A percentile compares a stretch with the other conserved stretches of the same genome.
Conservation (phyloP, 2,888 invertebrate species). For the Drosophila gaucha region DNA sequence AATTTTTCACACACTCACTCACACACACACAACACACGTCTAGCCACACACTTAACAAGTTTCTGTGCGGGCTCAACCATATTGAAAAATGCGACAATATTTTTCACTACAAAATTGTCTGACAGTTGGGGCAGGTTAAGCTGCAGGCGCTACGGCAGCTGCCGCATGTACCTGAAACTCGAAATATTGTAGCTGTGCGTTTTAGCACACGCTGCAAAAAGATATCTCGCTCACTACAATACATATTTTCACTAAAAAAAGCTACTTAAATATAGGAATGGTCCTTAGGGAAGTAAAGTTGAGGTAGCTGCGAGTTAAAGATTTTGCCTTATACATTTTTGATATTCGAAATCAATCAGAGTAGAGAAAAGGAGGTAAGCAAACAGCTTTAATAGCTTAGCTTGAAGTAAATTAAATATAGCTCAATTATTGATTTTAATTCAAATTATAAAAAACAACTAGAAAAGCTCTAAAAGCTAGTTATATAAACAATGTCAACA, state of each 20-base stretch:
- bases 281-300: background rate
- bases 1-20: slow-evolving; percentile 54
- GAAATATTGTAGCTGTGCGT: slow-evolving; percentile 46
- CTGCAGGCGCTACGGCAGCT: slow-evolving; percentile 20
- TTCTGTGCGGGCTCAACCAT: slow-evolving; percentile 50
- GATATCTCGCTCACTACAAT: slow-evolving; percentile 22
- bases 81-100: slow-evolving; percentile 78
- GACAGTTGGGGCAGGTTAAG: slow-evolving; percentile 45
- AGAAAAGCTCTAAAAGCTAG: too few species aligned
- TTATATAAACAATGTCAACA: too few species aligned
- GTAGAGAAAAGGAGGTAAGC: too few species aligned
- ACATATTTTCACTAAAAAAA: slow-evolving; percentile 1
- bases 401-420: too few species aligned
- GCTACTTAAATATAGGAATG: background rate
- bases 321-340: too few species aligned
- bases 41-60: slow-evolving; percentile 77
- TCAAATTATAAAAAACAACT: too few species aligned
- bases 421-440: too few species aligned
- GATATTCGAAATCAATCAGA: too few species aligned
- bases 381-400: too few species aligned
- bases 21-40: slow-evolving; percentile 10
- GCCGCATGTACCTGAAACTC: slow-evolving; percentile 18
- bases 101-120: slow-evolving; percentile 50
- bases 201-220: slow-evolving; percentile 24
- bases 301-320: background rate